Conservation (phyloP, 2,888 invertebrate species). For the Hololepta plana region DNA sequence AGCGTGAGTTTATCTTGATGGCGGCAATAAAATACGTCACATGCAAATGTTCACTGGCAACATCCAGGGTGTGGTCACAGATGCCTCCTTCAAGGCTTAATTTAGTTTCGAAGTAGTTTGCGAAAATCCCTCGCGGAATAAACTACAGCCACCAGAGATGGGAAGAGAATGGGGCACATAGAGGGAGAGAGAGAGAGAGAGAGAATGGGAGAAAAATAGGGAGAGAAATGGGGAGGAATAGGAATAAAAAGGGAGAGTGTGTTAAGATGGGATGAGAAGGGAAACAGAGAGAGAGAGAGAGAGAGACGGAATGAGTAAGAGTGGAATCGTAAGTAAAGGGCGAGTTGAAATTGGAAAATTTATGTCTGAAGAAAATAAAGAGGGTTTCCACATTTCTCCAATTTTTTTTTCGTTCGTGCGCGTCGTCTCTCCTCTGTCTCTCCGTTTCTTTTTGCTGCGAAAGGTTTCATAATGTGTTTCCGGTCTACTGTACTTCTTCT, state of each 20-base stretch:
- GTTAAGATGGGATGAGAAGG: conserved; percentile 3
- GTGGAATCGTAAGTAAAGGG: conserved; percentile 14
- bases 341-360: conserved; percentile 28
- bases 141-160: conserved; percentile 18
- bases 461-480: no score
- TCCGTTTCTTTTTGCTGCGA: no score
- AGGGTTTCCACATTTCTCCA: conserved; percentile 23
- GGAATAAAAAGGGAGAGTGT: conserved; percentile 3
- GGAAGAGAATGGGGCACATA: neutral
- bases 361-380: conserved; percentile 24
- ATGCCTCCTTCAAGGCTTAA: conserved; percentile 29
- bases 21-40: conserved; percentile 31
- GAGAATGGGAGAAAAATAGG: conserved; percentile 1
- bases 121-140: conserved; percentile 16
- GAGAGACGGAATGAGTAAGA: conserved; percentile 3
- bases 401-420: no score
- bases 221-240: conserved; percentile 6
- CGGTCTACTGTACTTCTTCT: no score
- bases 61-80: conserved; percentile 30
- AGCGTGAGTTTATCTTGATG: conserved; percentile 21
- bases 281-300: conserved; percentile 5
- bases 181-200: neutral
- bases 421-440: no score
- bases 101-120: conserved; percentile 29
- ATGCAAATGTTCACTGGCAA: conserved; percentile 28